These are phyloP conservation scores for Brachyhypopomus gauderio DNA, from an alignment of 2,113 vertebrate species.

Conservation along the genomic window DNA sequence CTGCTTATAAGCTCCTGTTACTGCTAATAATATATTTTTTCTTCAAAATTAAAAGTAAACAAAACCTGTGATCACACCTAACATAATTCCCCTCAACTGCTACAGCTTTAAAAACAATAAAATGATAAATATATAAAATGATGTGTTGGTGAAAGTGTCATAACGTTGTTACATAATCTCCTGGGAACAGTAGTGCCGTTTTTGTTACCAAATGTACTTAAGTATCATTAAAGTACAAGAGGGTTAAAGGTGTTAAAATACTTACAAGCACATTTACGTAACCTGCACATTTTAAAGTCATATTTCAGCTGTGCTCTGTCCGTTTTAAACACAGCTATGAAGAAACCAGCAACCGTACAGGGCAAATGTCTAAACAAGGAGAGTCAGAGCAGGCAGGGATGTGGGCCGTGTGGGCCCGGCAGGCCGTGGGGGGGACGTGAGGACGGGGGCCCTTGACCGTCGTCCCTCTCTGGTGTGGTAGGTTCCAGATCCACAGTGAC, in stretches of 20 bases:
- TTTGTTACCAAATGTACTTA: background rate
- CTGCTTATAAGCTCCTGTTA: background rate
- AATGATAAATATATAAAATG: background rate
- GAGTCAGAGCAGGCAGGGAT: too few relatives aligned
- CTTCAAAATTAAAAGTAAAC: background rate
- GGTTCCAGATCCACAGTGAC: slow-evolving; percentile 93
- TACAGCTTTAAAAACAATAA: background rate
- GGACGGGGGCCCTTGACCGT: background rate
- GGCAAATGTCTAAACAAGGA: too few relatives aligned
- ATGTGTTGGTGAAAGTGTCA: background rate
- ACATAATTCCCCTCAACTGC: too few relatives aligned
- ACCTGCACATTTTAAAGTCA: background rate
- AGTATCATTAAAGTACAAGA: background rate
- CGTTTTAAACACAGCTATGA: background rate
- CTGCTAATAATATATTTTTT: too few relatives aligned
- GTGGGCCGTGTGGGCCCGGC: too few relatives aligned
- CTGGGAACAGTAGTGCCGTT: background rate
- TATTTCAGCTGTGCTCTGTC: background rate
- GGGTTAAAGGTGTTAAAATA: background rate
- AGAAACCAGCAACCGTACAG: too few relatives aligned
- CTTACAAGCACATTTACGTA: background rate
- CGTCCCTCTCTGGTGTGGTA: slow-evolving; percentile 59
- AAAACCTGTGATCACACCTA: background rate
- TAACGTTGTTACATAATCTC: background rate
- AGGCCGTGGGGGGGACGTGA: background rate